Conservation (phyloP, 1,140 invertebrate genomes). For the Rhyzopertha dominica region DNA sequence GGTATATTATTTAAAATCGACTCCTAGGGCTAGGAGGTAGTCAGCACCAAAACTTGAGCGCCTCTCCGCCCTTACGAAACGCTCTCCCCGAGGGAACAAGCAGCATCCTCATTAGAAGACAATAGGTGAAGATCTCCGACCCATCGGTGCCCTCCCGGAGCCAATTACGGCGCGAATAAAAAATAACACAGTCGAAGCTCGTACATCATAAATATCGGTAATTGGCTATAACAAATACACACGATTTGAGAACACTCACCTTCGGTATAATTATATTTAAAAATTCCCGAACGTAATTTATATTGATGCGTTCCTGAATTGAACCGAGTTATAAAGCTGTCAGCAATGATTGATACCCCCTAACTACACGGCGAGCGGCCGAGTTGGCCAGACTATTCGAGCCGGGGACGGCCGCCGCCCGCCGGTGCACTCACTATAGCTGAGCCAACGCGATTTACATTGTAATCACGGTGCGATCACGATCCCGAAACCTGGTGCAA, state of each 20-base stretch:
- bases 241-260: constrained; percentile 25
- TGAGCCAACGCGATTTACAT: constrained; percentile 15
- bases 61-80: no score
- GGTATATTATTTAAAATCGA: no score
- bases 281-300: constrained; percentile 31
- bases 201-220: constrained; percentile 22
- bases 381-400: constrained; percentile 9
- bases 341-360: constrained; percentile 30
- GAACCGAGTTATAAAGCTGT: constrained; percentile 33
- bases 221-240: constrained; percentile 27
- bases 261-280: constrained; percentile 30
- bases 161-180: constrained; percentile 15
- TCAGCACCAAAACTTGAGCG: no score
- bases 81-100: no score
- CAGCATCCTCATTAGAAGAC: no score
- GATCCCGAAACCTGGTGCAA: no score
- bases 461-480: constrained; percentile 24
- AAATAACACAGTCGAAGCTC: constrained; percentile 7
- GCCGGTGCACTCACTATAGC: constrained; percentile 12
- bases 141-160: no score
- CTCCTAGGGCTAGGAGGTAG: no score
- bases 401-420: constrained; percentile 1
- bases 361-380: constrained; percentile 25
- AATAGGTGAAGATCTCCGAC: no score
- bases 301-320: constrained; percentile 31